A percentile compares a stretch with the other conserved stretches of the same genome.
Evolutionary conservation across 35 echinoderm and acorn worm genomes (phyloP).

Genomic region (Chiridota heheva): DNA sequence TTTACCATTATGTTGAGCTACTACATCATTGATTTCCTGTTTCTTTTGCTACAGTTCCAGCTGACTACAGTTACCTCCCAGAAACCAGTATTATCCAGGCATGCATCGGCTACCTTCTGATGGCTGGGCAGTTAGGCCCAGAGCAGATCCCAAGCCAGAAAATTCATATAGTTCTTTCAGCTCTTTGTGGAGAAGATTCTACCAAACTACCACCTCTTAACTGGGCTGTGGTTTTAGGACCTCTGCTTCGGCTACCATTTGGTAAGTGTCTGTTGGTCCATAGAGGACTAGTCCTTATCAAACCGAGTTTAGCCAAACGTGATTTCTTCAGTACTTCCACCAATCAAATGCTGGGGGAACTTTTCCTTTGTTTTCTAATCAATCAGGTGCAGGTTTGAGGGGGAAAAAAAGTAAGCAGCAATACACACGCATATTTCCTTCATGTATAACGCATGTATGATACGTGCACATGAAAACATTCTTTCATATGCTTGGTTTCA

Average conservation of each 20-base stretch:
- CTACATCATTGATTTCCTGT: neutral
- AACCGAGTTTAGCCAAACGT: too few species aligned
- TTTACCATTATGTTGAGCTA: too few species aligned
- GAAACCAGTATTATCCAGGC: conserved; percentile 29
- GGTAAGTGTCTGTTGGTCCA: conserved; percentile 27
- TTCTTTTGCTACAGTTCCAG: conserved; percentile 22
- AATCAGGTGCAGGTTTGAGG: too few species aligned
- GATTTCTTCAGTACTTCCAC: too few species aligned
- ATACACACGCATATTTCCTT: too few species aligned
- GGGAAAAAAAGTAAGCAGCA: too few species aligned
- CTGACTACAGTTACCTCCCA: conserved; percentile 41
- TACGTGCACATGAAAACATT: too few species aligned
- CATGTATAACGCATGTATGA: too few species aligned
- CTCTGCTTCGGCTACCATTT: conserved; percentile 29
- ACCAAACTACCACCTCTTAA: conserved; percentile 42
- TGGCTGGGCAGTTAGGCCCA: conserved; percentile 30
- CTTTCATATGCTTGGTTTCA: too few species aligned
- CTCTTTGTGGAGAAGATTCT: conserved; percentile 14
- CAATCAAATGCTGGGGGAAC: too few species aligned
- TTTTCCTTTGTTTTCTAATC: too few species aligned
- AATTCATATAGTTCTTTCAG: neutral
- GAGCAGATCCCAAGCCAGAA: conserved; percentile 17
- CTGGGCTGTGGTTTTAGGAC: conserved; percentile 44
- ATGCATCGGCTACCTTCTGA: conserved; percentile 19
- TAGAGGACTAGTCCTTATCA: neutral